phyloP scores from a whole-genome alignment of 2,113 vertebrate genomes.

The Paradisaea rubra region DNA sequence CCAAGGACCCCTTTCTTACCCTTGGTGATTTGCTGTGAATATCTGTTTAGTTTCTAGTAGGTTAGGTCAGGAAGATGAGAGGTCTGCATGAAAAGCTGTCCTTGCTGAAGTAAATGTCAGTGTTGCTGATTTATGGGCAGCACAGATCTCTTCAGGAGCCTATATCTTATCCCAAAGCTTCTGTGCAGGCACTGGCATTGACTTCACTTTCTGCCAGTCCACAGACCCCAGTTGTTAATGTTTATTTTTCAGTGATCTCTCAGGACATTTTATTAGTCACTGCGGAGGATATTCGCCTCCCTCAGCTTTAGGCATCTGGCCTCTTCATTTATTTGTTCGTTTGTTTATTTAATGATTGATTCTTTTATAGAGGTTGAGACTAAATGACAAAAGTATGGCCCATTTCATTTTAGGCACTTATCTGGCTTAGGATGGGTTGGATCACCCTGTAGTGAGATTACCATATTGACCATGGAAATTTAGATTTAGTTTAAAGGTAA shows the following conservation, averaged over 20 bases:
- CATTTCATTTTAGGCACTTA: not conserved
- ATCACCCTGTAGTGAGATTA: not conserved
- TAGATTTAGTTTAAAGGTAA: not conserved
- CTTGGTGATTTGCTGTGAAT: not conserved
- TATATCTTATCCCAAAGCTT: not conserved
- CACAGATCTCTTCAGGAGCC: not conserved
- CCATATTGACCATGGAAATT: not conserved
- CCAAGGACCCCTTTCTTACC: not conserved
- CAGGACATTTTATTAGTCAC: not conserved
- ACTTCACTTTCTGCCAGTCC: not conserved
- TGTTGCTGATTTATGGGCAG: not conserved
- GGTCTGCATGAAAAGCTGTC: not conserved
- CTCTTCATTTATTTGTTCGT: not conserved
- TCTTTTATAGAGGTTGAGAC: not conserved
- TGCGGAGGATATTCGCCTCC: not conserved
- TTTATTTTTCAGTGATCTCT: not conserved
- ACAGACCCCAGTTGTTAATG: accelerated
- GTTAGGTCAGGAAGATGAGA: not conserved
- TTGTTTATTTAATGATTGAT: not conserved
- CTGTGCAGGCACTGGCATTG: not conserved
- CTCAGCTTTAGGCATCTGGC: accelerated
- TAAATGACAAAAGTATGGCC: not conserved
- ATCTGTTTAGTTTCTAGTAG: not conserved
- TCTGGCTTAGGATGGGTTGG: not conserved
- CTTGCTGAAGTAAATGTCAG: not conserved